Conservation (phyloP, 2,888 invertebrate species). For the Therioaphis trifolii region DNA sequence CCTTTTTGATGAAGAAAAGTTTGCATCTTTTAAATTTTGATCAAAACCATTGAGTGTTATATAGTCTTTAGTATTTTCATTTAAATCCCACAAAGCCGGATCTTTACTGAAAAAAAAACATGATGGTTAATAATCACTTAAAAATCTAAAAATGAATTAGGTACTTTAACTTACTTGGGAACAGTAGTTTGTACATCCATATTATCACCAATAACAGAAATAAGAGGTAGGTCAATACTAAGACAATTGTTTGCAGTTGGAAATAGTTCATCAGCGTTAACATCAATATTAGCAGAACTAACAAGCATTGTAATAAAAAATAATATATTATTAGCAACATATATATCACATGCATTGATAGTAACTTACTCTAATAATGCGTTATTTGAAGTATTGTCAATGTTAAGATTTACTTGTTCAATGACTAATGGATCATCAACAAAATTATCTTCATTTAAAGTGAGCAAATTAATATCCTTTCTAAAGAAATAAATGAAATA, state of each 20-base stretch:
- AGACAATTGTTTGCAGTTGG: constrained; percentile 47
- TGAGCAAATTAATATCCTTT: not conserved
- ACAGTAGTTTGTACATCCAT: constrained; percentile 1
- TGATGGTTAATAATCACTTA: not conserved
- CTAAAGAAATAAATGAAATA: constrained; percentile 15
- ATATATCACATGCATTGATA: not conserved
- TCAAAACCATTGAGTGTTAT: too few species aligned
- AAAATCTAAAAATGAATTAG: constrained; percentile 2
- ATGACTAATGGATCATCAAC: constrained; percentile 10
- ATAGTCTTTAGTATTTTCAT: too few species aligned
- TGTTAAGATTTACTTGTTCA: constrained; percentile 27
- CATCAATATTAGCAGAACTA: constrained; percentile 1
- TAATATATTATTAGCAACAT: constrained; percentile 4
- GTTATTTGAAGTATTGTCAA: constrained; percentile 2
- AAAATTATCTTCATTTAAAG: too few species aligned
- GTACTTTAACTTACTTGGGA: constrained; percentile 57
- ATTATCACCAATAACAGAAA: constrained; percentile 5
- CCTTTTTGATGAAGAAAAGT: too few species aligned
- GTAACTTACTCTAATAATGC: not conserved
- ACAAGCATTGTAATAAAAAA: constrained; percentile 1
- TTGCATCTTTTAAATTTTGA: too few species aligned
- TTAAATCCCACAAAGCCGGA: too few species aligned
- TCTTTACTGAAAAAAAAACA: too few species aligned
- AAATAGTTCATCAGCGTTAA: constrained; percentile 17
- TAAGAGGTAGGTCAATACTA: not conserved